phyloP scores from a whole-genome alignment of 2,888 invertebrate genomes.

The Diarsia rubi region DNA sequence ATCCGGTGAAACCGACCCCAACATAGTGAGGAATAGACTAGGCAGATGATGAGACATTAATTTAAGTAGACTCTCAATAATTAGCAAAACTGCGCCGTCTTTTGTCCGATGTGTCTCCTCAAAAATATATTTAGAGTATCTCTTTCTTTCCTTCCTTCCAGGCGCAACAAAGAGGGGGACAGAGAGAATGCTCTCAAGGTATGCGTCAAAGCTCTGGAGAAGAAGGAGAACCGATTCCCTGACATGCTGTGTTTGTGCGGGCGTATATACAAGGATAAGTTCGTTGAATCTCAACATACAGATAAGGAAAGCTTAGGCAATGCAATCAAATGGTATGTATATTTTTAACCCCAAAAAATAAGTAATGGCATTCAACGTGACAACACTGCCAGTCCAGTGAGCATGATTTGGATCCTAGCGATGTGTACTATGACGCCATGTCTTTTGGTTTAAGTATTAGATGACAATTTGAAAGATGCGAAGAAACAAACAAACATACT shows the following conservation, averaged over 20 bases:
- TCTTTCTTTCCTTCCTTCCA: conserved; percentile 74
- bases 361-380: neutral
- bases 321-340: conserved; percentile 97
- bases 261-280: conserved; percentile 99
- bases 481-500: too few species aligned
- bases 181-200: conserved; percentile 98
- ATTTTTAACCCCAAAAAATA: too few species aligned
- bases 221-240: conserved; percentile 98
- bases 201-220: conserved; percentile 97
- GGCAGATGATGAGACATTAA: neutral
- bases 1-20: neutral
- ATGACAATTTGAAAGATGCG: too few species aligned
- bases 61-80: neutral
- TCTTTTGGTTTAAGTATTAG: too few species aligned
- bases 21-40: neutral
- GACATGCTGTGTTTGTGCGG: conserved; percentile 99
- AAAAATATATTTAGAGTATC: neutral
- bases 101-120: neutral
- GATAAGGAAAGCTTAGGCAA: conserved; percentile 96
- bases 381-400: neutral
- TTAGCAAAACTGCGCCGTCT: neutral
- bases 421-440: neutral
- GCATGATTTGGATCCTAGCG: neutral
- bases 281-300: conserved; percentile 98
- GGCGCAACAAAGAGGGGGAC: conserved; percentile 98